phyloP scores from a whole-genome alignment of 2,113 vertebrate species.

The Pteruthius melanotis region DNA sequence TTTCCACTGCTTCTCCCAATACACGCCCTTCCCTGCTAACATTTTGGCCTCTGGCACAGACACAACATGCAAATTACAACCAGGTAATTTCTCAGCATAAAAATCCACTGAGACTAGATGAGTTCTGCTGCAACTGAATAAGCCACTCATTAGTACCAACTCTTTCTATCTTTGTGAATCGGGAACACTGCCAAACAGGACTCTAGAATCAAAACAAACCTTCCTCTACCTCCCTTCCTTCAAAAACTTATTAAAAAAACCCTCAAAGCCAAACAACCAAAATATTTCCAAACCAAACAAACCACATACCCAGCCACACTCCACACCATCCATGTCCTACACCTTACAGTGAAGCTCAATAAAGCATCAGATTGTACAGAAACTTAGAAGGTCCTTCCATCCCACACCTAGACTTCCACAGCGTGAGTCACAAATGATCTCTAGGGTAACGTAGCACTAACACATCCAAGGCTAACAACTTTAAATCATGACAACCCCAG shows the following conservation, averaged over 20 bases:
- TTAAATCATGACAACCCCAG: neutral
- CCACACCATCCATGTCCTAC: no score
- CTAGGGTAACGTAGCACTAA: neutral
- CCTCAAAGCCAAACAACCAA: neutral
- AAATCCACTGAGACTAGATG: neutral
- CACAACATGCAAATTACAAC: neutral
- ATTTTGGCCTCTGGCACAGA: neutral
- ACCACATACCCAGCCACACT: neutral
- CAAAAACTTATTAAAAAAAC: neutral
- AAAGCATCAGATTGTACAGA: neutral
- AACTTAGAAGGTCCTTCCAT: neutral
- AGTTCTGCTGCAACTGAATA: neutral
- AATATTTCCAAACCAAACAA: neutral
- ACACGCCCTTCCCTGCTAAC: neutral
- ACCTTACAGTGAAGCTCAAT: neutral
- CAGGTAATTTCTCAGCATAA: neutral
- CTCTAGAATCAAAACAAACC: neutral
- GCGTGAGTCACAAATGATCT: neutral
- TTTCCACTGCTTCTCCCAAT: neutral
- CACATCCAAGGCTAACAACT: neutral
- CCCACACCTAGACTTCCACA: neutral
- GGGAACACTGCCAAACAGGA: neutral
- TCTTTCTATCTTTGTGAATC: neutral
- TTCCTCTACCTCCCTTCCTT: neutral
- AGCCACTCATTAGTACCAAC: neutral